Evolutionary conservation across 2,797 vertebrate genomes (phyloP).

Genomic region (Microctenopoma stevenorrisi): DNA sequence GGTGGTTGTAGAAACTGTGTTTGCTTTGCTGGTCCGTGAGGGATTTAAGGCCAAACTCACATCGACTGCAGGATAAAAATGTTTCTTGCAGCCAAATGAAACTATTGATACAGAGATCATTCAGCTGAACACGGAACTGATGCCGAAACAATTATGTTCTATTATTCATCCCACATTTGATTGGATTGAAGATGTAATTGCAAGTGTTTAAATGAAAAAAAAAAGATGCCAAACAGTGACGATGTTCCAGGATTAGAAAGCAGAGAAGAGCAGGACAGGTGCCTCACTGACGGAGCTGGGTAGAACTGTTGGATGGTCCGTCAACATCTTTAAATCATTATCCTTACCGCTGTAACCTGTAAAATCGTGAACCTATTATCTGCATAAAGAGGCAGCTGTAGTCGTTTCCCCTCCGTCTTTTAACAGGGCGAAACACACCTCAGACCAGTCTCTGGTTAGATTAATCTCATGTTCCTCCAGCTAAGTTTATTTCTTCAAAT

Average conservation of each 20-base stretch:
- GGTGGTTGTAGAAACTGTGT: conserved; percentile 23
- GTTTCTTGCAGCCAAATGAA: not conserved
- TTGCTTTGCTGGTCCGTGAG: conserved; percentile 38
- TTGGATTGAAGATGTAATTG: not conserved
- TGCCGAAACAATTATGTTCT: not conserved
- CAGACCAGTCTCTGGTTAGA: not conserved
- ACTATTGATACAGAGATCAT: not conserved
- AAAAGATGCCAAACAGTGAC: not conserved
- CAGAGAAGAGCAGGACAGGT: too few species aligned
- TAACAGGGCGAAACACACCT: not conserved
- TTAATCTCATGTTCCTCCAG: not conserved
- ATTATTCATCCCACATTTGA: too few species aligned
- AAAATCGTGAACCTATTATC: not conserved
- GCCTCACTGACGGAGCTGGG: too few species aligned
- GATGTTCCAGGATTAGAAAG: not conserved
- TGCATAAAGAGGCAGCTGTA: too few species aligned
- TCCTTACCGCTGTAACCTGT: not conserved
- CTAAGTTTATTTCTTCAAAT: not conserved
- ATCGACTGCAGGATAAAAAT: too few species aligned
- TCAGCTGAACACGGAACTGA: not conserved
- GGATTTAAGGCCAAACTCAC: conserved; percentile 12
- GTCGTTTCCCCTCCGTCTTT: too few species aligned
- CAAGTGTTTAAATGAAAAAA: too few species aligned
- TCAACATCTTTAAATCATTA: too few species aligned
- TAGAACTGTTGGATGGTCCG: too few species aligned